These are phyloP conservation scores for Epinephelus cyanopodus DNA, from an alignment of 2,113 vertebrate genomes.

Conservation along the genomic window DNA sequence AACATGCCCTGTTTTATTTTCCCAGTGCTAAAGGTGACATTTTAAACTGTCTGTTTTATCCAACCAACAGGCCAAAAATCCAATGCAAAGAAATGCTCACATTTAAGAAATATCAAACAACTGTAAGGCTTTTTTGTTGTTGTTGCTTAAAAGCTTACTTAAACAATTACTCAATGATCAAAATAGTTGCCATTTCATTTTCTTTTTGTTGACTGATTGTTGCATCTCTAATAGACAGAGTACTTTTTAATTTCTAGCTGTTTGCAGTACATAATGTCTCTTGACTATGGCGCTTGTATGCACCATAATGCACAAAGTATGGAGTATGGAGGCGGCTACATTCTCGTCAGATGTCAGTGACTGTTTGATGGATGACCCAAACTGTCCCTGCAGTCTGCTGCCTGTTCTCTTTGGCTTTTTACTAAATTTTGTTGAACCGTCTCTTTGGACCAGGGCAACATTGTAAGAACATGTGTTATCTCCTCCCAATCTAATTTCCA, in stretches of 20 bases:
- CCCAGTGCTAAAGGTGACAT: no score
- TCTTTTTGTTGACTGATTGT: no score
- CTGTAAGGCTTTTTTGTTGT: no score
- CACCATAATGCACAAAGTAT: constrained; percentile 34
- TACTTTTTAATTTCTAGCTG: not conserved
- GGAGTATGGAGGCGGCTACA: constrained; percentile 17
- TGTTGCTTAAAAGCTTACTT: no score
- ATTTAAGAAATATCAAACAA: no score
- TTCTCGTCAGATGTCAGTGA: constrained; percentile 34
- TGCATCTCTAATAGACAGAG: no score
- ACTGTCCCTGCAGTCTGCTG: constrained; percentile 49
- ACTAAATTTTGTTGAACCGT: constrained; percentile 31
- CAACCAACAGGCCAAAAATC: no score
- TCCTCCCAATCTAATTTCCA: constrained; percentile 30
- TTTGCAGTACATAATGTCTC: constrained; percentile 21
- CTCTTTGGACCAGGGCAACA: constrained; percentile 26
- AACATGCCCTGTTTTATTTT: no score
- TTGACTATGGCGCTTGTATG: constrained; percentile 11
- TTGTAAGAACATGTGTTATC: constrained; percentile 27
- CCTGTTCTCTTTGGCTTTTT: constrained; percentile 48
- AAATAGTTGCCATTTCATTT: no score
- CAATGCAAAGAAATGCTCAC: no score
- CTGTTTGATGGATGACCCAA: constrained; percentile 60
- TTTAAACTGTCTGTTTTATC: no score
- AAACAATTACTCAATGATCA: no score